Evolutionary conservation across 1,140 invertebrate genomes (phyloP).

Genomic region (Anadara kagoshimensis): DNA sequence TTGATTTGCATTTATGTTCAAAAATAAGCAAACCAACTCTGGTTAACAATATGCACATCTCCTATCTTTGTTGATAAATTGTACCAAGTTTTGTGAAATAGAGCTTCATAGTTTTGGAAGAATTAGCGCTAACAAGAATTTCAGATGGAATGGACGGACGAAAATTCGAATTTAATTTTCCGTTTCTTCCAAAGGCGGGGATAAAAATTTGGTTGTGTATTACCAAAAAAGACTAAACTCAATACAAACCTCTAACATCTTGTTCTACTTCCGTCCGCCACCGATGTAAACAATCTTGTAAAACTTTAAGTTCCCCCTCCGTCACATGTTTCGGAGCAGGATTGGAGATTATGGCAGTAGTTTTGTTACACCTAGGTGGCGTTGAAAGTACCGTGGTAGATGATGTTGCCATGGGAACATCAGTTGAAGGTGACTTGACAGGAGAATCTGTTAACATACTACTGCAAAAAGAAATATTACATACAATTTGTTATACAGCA

Average conservation of each 20-base stretch:
- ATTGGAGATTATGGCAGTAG: constrained; percentile 14
- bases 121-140: no score
- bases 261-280: constrained; percentile 74
- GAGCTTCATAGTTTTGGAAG: background rate
- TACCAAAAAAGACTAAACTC: background rate
- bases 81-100: background rate
- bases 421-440: constrained; percentile 12
- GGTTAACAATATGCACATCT: no score
- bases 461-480: background rate
- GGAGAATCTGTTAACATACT: constrained; percentile 46
- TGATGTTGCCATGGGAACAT: constrained; percentile 47
- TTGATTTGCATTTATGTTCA: no score
- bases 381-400: constrained; percentile 18
- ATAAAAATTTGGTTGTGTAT: no score
- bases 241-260: constrained; percentile 69
- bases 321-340: constrained; percentile 67
- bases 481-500: background rate
- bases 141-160: no score
- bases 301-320: constrained; percentile 66
- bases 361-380: constrained; percentile 26
- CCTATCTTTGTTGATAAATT: background rate
- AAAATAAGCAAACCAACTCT: background rate
- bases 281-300: constrained; percentile 72
- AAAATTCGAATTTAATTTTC: no score
- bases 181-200: no score